These are phyloP conservation scores for Drosophila tanythrix DNA, from an alignment of 2,888 invertebrate species.

Conservation along the genomic window DNA sequence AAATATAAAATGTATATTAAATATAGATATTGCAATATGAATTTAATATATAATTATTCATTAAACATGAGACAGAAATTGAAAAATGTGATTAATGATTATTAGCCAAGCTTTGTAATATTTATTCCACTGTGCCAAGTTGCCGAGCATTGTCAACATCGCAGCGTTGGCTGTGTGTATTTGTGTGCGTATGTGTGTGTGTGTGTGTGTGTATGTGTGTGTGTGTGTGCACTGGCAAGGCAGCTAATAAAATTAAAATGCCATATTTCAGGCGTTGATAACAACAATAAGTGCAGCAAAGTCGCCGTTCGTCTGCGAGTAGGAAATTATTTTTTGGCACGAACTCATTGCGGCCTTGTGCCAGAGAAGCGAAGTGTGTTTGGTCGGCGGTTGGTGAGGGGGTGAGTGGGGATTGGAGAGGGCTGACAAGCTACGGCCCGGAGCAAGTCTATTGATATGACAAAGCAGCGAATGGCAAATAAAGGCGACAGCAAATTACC, in stretches of 20 bases:
- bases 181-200: slow-evolving; percentile 8
- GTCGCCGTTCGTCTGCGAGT: slow-evolving; percentile 62
- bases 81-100: background rate
- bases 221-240: slow-evolving; percentile 43
- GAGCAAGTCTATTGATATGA: slow-evolving; percentile 65
- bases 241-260: slow-evolving; percentile 81
- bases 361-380: slow-evolving; percentile 32
- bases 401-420: background rate
- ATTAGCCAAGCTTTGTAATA: background rate
- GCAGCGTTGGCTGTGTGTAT: slow-evolving; percentile 15
- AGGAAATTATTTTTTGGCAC: slow-evolving; percentile 79
- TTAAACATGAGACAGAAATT: too few species aligned
- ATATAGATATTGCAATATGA: background rate
- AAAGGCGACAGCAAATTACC: slow-evolving; percentile 62
- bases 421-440: slow-evolving; percentile 15
- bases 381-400: background rate
- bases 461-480: slow-evolving; percentile 50
- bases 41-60: too few species aligned
- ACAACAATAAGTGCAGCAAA: slow-evolving; percentile 81
- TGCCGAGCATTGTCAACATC: slow-evolving; percentile 54
- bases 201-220: slow-evolving; percentile 7
- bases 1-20: background rate
- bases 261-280: slow-evolving; percentile 82
- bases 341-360: slow-evolving; percentile 70
- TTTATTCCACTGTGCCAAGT: slow-evolving; percentile 54